phyloP scores from a whole-genome alignment of 2,113 vertebrate genomes.

The Sceloporus undulatus region DNA sequence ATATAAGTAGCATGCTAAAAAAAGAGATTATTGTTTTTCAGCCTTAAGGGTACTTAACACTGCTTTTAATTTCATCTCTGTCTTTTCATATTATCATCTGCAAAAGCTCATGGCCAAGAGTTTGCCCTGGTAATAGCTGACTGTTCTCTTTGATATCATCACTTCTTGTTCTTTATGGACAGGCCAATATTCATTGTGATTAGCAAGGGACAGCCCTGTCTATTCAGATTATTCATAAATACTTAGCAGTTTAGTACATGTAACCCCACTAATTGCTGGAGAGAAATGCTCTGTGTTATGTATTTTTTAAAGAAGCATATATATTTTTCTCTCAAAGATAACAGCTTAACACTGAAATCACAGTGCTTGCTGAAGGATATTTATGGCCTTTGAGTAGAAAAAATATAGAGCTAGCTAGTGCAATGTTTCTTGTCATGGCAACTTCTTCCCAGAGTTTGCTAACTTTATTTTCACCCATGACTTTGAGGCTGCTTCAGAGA shows the following conservation, averaged over 20 bases:
- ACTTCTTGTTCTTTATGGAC: slow-evolving; percentile 71
- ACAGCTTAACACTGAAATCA: background rate
- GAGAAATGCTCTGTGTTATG: slow-evolving; percentile 59
- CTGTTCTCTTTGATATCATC: slow-evolving; percentile 82
- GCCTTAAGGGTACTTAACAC: slow-evolving; percentile 70
- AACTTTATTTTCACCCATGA: slow-evolving; percentile 13
- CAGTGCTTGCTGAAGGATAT: slow-evolving; percentile 14
- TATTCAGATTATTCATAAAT: slow-evolving; percentile 76
- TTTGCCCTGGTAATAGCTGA: slow-evolving; percentile 78
- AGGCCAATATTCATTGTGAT: slow-evolving; percentile 80
- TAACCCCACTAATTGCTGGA: slow-evolving; percentile 71
- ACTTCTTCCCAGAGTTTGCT: background rate
- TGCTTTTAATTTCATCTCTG: slow-evolving; percentile 78
- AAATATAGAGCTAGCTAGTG: background rate
- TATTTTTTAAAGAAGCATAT: slow-evolving; percentile 38
- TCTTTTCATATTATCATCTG: slow-evolving; percentile 71
- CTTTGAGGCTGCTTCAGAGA: background rate
- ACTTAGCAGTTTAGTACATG: slow-evolving; percentile 69
- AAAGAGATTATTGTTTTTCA: slow-evolving; percentile 41
- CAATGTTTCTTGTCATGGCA: slow-evolving; percentile 29
- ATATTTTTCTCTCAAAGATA: slow-evolving; percentile 50
- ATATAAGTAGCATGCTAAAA: slow-evolving; percentile 40
- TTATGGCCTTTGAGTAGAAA: slow-evolving; percentile 35
- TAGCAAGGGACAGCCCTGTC: slow-evolving; percentile 80
- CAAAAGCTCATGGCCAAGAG: slow-evolving; percentile 70